Base-by-base conservation (phyloP, 2,888 invertebrate genomes). In the Imbricaverruca yamaguchii region DNA sequence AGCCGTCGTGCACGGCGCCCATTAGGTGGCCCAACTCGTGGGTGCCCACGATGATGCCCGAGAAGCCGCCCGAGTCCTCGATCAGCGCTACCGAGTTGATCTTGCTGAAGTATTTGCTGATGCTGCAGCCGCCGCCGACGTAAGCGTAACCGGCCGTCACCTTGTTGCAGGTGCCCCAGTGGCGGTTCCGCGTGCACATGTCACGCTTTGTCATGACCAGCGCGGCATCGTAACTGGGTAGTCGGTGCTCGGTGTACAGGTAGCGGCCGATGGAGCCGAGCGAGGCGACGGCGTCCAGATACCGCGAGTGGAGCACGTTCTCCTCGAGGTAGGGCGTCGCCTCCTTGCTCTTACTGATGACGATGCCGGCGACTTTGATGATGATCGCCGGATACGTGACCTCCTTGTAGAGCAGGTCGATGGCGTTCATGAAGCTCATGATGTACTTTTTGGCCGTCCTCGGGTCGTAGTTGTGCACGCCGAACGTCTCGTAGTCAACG, bases 1-100 rank as follows among this genome's bases (percentile, higher is more conserved):
- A 69, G n/a, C 81, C 81, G 74, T 81, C 81, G 74, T 81, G 81
- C 56, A 81, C 81, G n/a, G 81, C 53, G 21, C 81, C 81, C 53
- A 81, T 63, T 21, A 81, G 69, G 57, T 81, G 81, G 21, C 81
- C 81, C 74, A 81, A n/a, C 81, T 81, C 81, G 59, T 81, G 69
- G 4, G 69, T 59, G 18, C 74, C 81, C 57, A 81, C 81, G 61
- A 81, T 74, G 13, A 74, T 69, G 21, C 81, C 81, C 18, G 81
- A 81, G 56, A 74, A 81, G 8, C 81, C 81, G n/a, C 81, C 81
- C 56, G 67, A 74, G 74, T 81, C 81, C 74, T 81, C 81, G 7
- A 81, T 57, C 21, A 81, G 67, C 25, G 69, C 81, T 23, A 81
- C 81, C 56, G 69, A 74, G 81, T 69, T 81, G 67, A 69, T 81